phyloP scores from a whole-genome alignment of 2,888 invertebrate genomes.

The Cephonodes hylas region DNA sequence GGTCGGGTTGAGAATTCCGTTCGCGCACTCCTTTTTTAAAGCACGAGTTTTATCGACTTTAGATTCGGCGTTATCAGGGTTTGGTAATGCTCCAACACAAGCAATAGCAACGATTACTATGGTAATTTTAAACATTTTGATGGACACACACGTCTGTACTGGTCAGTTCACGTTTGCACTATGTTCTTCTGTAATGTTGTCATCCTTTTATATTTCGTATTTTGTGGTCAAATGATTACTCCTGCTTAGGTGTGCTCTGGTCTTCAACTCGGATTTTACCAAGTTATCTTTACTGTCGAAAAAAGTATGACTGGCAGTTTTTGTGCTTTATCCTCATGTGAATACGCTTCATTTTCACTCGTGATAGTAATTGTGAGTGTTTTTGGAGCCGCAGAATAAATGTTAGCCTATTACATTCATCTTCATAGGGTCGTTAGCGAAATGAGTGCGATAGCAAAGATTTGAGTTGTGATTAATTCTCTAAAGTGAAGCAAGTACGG shows the following conservation, averaged over 20 bases:
- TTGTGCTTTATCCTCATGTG: constrained; percentile 18
- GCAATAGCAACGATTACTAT: constrained; percentile 31
- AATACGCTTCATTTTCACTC: constrained; percentile 30
- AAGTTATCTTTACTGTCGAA: constrained; percentile 22
- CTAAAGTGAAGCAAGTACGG: constrained; percentile 24
- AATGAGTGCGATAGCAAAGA: constrained; percentile 27
- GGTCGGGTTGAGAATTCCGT: constrained; percentile 66
- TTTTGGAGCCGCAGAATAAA: constrained; percentile 24
- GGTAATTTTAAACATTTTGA: constrained; percentile 47
- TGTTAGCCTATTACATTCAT: constrained; percentile 32
- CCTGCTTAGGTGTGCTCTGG: constrained; percentile 45
- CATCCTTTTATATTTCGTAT: constrained; percentile 63
- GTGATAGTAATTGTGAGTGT: constrained; percentile 9
- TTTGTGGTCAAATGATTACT: constrained; percentile 61
- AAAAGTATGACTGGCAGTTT: not conserved
- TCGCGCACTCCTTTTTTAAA: constrained; percentile 59
- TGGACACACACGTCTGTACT: constrained; percentile 38
- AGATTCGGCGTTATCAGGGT: constrained; percentile 36
- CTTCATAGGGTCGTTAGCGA: constrained; percentile 48
- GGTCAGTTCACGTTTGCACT: constrained; percentile 37
- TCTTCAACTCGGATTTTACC: constrained; percentile 31
- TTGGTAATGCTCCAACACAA: constrained; percentile 45
- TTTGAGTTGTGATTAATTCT: constrained; percentile 23
- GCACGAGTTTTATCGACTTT: constrained; percentile 35
- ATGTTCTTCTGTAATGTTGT: constrained; percentile 41